Percentiles rank a stretch among this genome's conserved stretches.
phyloP scores from a whole-genome alignment of 2,797 vertebrate species.

The Anguilla megastoma region DNA sequence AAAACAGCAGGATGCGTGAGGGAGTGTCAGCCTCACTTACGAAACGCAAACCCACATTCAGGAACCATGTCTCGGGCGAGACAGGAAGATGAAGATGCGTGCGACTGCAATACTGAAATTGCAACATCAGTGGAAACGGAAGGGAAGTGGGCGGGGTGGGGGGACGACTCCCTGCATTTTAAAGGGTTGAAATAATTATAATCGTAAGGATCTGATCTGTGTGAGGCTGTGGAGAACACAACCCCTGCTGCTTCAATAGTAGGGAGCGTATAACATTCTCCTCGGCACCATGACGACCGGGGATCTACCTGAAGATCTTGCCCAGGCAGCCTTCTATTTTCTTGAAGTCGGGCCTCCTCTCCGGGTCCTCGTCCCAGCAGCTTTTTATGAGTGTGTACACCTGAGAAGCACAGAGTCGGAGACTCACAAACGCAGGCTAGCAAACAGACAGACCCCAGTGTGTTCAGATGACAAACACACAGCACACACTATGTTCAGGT shows the following conservation, averaged over 20 bases:
- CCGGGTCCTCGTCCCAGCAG: conserved; percentile 98
- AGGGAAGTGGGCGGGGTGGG: not conserved
- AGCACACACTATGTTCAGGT: not conserved
- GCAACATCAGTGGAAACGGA: not conserved
- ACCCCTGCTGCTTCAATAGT: not conserved
- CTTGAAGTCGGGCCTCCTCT: conserved; percentile 93
- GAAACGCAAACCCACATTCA: not conserved
- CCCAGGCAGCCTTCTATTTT: conserved; percentile 85
- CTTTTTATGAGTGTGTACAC: conserved; percentile 84
- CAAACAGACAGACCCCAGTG: not conserved
- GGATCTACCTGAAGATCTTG: conserved; percentile 90
- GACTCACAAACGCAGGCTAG: not conserved
- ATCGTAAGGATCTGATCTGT: not conserved
- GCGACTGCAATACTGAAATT: not conserved
- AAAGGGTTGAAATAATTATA: not conserved
- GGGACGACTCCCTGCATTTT: not conserved
- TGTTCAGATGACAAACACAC: not conserved
- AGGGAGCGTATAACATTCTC: not conserved
- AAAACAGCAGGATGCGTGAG: not conserved
- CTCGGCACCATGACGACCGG: not conserved
- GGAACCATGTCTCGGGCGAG: not conserved
- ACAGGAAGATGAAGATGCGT: not conserved
- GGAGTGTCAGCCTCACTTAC: not conserved
- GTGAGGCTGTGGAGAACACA: not conserved
- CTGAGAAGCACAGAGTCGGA: conserved; percentile 58